Evolutionary conservation across 2,888 invertebrate genomes (phyloP).

Genomic region (Cheilosia pagana): DNA sequence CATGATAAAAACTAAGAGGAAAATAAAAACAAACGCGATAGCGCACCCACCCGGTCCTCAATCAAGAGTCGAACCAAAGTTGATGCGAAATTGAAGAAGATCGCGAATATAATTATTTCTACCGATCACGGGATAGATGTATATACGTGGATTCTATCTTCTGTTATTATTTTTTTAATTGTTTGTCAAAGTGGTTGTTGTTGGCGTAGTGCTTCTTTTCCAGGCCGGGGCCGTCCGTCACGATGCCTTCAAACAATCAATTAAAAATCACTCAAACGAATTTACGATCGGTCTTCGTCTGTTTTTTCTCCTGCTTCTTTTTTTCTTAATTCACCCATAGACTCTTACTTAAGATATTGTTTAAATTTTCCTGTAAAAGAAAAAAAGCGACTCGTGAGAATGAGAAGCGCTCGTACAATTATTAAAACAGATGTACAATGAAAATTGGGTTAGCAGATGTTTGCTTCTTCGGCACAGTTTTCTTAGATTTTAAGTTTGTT

Average conservation of each 20-base stretch:
- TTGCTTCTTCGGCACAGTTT: constrained; percentile 21
- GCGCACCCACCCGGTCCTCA: constrained; percentile 15
- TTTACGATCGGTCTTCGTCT: constrained; percentile 36
- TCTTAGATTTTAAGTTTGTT: background rate
- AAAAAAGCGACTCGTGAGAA: constrained; percentile 10
- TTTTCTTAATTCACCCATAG: too few species aligned
- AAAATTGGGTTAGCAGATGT: constrained; percentile 67
- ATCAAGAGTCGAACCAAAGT: constrained; percentile 37
- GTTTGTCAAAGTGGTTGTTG: constrained; percentile 1
- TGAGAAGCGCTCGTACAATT: constrained; percentile 47
- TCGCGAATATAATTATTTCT: constrained; percentile 38
- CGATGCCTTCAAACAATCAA: constrained; percentile 54
- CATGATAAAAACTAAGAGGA: too few species aligned
- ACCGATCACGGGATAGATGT: constrained; percentile 37
- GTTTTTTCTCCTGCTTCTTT: background rate
- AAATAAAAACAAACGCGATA: background rate
- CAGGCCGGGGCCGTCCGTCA: constrained; percentile 5
- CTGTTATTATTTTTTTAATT: constrained; percentile 4
- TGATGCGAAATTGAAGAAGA: constrained; percentile 38
- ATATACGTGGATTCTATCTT: constrained; percentile 2
- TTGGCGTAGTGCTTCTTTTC: constrained; percentile 14
- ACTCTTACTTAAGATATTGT: constrained; percentile 15
- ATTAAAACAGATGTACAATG: constrained; percentile 61
- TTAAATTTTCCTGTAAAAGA: constrained; percentile 1
- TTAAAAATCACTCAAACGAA: constrained; percentile 64